Evolutionary conservation across 2,888 invertebrate genomes (phyloP).

Genomic region (Scelioninae gen. 2): DNA sequence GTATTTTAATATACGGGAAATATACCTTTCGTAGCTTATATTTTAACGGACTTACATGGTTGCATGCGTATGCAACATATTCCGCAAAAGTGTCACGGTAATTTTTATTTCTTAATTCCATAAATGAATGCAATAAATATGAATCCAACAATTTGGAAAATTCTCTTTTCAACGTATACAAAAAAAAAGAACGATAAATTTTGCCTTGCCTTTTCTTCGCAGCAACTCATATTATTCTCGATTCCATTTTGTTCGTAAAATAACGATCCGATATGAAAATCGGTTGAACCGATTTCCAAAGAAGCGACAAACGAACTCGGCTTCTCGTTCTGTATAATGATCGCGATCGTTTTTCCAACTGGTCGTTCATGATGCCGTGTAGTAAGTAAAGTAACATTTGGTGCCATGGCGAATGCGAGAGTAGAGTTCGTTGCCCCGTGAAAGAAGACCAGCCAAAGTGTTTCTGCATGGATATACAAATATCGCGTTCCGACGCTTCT

Average conservation of each 20-base stretch:
- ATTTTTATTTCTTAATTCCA: no score
- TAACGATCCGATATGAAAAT: constrained; percentile 39
- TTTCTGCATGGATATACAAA: constrained; percentile 64
- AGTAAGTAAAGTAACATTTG: constrained; percentile 60
- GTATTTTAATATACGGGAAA: no score
- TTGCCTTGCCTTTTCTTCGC: neutral
- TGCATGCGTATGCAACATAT: no score
- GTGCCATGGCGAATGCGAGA: constrained; percentile 61
- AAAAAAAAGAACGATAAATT: no score
- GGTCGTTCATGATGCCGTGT: constrained; percentile 51
- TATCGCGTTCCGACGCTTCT: constrained; percentile 49
- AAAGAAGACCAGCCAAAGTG: constrained; percentile 67
- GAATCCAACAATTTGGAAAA: no score
- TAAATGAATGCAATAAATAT: no score
- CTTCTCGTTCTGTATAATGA: constrained; percentile 54
- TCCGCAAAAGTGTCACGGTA: no score
- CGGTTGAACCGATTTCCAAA: constrained; percentile 44
- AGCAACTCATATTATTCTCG: no score
- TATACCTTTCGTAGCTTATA: no score
- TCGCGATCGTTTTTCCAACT: constrained; percentile 57
- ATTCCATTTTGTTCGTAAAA: constrained; percentile 14
- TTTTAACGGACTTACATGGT: no score
- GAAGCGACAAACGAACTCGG: constrained; percentile 45
- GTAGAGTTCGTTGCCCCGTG: constrained; percentile 70
- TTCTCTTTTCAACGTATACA: no score